Evolutionary conservation across 2,797 vertebrate species (phyloP), one percentile per base, ranked within the genome.

Genomic region (Aplochiton taeniatus): DNA sequence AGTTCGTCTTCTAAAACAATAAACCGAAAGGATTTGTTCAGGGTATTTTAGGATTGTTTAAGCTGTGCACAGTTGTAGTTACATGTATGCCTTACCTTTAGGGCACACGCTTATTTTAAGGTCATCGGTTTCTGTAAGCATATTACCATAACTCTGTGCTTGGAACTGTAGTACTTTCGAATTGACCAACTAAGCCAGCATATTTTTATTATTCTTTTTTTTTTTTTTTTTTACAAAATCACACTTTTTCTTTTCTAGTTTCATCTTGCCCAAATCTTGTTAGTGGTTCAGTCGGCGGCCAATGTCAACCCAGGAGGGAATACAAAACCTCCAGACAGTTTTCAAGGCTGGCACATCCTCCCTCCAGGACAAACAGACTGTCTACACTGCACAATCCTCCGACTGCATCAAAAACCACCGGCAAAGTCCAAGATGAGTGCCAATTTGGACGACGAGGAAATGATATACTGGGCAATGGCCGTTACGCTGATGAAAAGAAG

Each of bases 361-460:
- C 72, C 69, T 76, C 58, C 50, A 82, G 68, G 72, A 50, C 48
- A 65, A 74, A 61, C 65, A 73, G 61, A 51, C 73, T 57, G 65
- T 42, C 63, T 65, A 68, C 78, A 82, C 80, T 78, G 82, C 77
- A 77, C 60, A 80, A 31, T 31, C 31, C 31, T 31, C 31, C 31
- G 31, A 48, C 54, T 51, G 55, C 51, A 61, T 61, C 70, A 61
- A 48, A 53, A 51, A 62, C 87, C 76, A 89, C 87, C 83, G 75
- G 92, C 78, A 84, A 87, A 84, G 85, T 87, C 90, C 83, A 87
- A 79, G 83, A 78, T 91, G 92, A 90, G 86, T 91, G 92, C 94
- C 93, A 94, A 92, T 93, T 93, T 92, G 88, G 89, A 90, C 92
- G 91, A 92, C 93, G 90, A 92, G 92, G 92, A 94, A 95, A 93